phyloP scores from a whole-genome alignment of 2,113 vertebrate genomes.

The Romanogobio albipinnatus region DNA sequence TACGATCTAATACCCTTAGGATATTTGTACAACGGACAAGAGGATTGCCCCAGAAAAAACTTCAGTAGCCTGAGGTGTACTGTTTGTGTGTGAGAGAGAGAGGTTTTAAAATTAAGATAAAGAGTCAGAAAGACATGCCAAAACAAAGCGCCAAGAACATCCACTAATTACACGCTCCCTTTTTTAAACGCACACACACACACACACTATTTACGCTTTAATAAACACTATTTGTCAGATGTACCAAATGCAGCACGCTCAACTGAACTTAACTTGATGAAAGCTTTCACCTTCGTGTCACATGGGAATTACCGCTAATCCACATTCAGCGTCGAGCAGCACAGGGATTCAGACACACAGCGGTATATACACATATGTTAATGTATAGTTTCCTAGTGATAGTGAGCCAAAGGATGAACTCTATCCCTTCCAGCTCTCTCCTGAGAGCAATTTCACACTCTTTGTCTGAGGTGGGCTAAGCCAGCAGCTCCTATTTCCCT shows the following conservation, averaged over 20 bases:
- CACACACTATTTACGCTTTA: neutral
- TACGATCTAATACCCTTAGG: constrained; percentile 25
- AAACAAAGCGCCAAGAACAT: constrained; percentile 25
- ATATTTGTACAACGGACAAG: constrained; percentile 21
- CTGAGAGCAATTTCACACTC: neutral
- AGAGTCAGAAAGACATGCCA: constrained; percentile 12
- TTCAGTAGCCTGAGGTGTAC: constrained; percentile 26
- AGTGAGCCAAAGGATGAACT: constrained; percentile 1
- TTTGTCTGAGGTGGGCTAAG: constrained; percentile 14
- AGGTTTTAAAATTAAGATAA: neutral
- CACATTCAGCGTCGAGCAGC: constrained; percentile 6
- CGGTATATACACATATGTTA: neutral
- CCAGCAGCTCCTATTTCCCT: constrained; percentile 32
- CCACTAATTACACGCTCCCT: neutral
- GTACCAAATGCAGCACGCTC: neutral
- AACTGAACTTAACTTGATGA: constrained; percentile 10
- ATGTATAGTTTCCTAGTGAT: neutral
- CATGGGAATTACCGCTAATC: constrained; percentile 30
- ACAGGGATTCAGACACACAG: neutral
- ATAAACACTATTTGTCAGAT: constrained; percentile 1
- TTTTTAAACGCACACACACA: neutral
- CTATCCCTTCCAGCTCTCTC: constrained; percentile 18
- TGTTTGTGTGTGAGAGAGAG: constrained; percentile 2
- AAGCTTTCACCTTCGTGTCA: constrained; percentile 21
- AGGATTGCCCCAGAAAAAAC: constrained; percentile 23